Conservation (phyloP, 1,140 invertebrate genomes). For the Papilio polytes region DNA sequence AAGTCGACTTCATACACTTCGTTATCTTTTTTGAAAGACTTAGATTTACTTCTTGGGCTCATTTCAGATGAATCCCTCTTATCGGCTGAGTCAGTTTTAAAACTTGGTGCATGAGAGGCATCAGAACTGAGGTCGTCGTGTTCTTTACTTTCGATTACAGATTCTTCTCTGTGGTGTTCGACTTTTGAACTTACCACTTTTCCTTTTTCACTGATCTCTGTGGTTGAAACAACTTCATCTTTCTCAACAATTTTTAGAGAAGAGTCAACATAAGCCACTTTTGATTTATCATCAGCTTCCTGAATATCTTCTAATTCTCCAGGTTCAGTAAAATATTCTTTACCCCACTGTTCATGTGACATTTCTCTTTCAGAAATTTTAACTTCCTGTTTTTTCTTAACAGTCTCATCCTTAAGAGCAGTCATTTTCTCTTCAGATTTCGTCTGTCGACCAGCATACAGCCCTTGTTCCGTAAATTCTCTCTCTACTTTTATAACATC, state of each 20-base stretch:
- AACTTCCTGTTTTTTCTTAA: constrained; percentile 80
- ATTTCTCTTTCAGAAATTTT: constrained; percentile 83
- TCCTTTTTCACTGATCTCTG: constrained; percentile 80
- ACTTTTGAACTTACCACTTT: constrained; percentile 78
- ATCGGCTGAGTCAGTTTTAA: constrained; percentile 79
- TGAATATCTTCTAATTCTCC: constrained; percentile 76
- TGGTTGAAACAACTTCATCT: constrained; percentile 76
- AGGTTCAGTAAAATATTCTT: constrained; percentile 82
- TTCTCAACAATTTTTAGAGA: constrained; percentile 78
- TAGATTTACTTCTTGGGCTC: constrained; percentile 79
- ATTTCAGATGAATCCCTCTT: constrained; percentile 73
- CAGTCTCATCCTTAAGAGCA: constrained; percentile 79
- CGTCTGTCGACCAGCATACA: constrained; percentile 80
- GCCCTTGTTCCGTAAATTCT: constrained; percentile 79
- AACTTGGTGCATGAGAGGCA: constrained; percentile 80
- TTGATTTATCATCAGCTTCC: constrained; percentile 75
- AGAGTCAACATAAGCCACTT: constrained; percentile 76
- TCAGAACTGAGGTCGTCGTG: constrained; percentile 82
- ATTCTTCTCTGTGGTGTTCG: constrained; percentile 82
- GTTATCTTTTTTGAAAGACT: constrained; percentile 79
- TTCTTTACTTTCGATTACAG: constrained; percentile 82
- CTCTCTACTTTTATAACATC: constrained; percentile 76
- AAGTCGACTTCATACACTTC: constrained; percentile 83
- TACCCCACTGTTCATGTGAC: constrained; percentile 83
- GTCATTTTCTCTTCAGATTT: constrained; percentile 84